phyloP scores from a whole-genome alignment of 2,888 invertebrate genomes.

The Ctena decussata region DNA sequence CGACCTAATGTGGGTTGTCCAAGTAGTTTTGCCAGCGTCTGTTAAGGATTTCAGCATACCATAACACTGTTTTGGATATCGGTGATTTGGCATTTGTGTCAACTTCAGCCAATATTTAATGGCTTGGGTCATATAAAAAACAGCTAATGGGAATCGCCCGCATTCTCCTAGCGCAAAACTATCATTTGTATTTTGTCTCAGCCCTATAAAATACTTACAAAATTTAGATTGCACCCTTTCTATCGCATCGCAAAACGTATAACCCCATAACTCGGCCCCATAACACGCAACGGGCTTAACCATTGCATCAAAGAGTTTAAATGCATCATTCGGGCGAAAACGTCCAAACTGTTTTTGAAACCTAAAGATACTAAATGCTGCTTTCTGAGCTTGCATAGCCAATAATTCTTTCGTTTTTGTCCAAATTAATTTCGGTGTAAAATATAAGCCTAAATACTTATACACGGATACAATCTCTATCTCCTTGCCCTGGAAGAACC shows the following conservation, averaged over 20 bases:
- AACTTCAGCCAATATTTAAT: slow-evolving; percentile 34
- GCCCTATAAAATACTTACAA: neutral
- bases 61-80: slow-evolving; percentile 38
- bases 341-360: slow-evolving; percentile 12
- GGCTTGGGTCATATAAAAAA: slow-evolving; percentile 16
- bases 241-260: neutral
- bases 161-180: slow-evolving; percentile 8
- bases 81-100: neutral
- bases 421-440: neutral
- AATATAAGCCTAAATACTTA: slow-evolving; percentile 6
- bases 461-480: neutral
- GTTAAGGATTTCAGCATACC: slow-evolving; percentile 17
- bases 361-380: neutral
- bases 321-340: neutral
- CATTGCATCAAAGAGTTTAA: slow-evolving; percentile 8
- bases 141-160: slow-evolving; percentile 8
- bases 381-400: neutral
- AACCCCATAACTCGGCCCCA: neutral
- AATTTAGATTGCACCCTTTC: neutral
- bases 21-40: slow-evolving; percentile 9
- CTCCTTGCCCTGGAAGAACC: neutral
- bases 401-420: neutral
- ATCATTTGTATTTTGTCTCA: slow-evolving; percentile 1
- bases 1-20: neutral
- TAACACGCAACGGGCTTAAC: neutral